phyloP scores from a whole-genome alignment of 2,888 invertebrate species.

The Aphrophora alni region DNA sequence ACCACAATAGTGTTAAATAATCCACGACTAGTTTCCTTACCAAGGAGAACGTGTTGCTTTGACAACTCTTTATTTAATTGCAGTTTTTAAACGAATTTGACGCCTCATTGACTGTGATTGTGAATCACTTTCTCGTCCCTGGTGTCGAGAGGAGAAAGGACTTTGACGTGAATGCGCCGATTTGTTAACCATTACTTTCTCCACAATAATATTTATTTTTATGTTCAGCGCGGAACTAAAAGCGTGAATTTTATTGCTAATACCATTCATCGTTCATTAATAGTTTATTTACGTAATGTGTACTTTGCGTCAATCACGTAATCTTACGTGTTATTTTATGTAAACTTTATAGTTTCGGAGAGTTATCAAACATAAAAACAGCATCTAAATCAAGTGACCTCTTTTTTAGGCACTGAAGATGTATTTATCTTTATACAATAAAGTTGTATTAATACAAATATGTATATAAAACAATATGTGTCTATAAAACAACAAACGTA shows the following conservation, averaged over 20 bases:
- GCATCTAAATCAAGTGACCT: too few species aligned
- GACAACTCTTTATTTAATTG: not conserved
- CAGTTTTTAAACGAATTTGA: not conserved
- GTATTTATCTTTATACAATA: too few species aligned
- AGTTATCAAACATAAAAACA: too few species aligned
- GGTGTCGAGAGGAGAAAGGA: not conserved
- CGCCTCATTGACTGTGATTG: not conserved
- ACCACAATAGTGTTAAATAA: too few species aligned
- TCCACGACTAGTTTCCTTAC: not conserved
- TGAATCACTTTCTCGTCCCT: not conserved
- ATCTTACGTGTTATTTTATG: constrained; percentile 88
- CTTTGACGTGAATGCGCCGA: not conserved
- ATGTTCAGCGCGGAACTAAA: not conserved
- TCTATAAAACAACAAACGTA: too few species aligned
- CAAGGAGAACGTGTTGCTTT: not conserved
- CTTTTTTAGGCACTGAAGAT: too few species aligned
- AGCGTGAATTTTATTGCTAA: not conserved
- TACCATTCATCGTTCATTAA: too few species aligned
- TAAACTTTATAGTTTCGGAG: too few species aligned
- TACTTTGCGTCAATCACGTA: not conserved
- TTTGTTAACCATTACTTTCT: not conserved
- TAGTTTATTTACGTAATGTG: too few species aligned
- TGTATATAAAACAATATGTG: too few species aligned
- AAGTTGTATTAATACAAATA: too few species aligned
- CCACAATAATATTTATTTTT: not conserved